Percentiles rank a stretch among this genome's conserved stretches.
These are phyloP conservation scores for Aethina tumida DNA, from an alignment of 1,140 invertebrate species.

Conservation along the genomic window DNA sequence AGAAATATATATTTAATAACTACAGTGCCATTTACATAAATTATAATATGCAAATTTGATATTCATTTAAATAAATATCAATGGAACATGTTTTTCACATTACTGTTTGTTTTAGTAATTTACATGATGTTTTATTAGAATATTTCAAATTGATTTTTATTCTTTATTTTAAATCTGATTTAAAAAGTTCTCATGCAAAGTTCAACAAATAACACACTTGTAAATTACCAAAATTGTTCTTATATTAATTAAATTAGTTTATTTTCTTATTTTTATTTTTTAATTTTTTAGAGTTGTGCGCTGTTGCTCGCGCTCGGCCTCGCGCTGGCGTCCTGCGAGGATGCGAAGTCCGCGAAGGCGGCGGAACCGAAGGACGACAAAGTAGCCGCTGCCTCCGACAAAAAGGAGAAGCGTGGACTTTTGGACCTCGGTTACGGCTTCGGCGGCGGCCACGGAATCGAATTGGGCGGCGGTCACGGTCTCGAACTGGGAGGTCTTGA, in stretches of 20 bases:
- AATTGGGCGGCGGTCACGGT: slow-evolving; percentile 11
- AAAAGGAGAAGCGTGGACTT: slow-evolving; percentile 31
- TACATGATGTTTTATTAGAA: no score
- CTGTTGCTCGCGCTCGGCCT: neutral
- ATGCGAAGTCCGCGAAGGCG: neutral
- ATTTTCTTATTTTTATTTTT: neutral
- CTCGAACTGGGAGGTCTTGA: slow-evolving; percentile 9
- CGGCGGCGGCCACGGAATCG: slow-evolving; percentile 7
- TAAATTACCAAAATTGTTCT: neutral
- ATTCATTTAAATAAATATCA: no score
- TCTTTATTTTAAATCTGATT: no score
- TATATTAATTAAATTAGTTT: neutral
- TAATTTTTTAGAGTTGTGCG: neutral
- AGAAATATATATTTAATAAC: no score
- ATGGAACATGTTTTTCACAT: no score
- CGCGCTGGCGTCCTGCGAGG: neutral
- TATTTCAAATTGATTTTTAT: no score
- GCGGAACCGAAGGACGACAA: slow-evolving; percentile 1
- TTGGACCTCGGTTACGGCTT: slow-evolving; percentile 30
- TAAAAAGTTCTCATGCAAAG: no score
- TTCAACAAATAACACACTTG: no score
- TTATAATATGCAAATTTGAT: no score
- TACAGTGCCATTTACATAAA: no score
- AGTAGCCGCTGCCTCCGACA: neutral
- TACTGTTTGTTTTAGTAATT: no score